phyloP scores from a whole-genome alignment of 2,113 vertebrate genomes.

The Muscicapa adusta region DNA sequence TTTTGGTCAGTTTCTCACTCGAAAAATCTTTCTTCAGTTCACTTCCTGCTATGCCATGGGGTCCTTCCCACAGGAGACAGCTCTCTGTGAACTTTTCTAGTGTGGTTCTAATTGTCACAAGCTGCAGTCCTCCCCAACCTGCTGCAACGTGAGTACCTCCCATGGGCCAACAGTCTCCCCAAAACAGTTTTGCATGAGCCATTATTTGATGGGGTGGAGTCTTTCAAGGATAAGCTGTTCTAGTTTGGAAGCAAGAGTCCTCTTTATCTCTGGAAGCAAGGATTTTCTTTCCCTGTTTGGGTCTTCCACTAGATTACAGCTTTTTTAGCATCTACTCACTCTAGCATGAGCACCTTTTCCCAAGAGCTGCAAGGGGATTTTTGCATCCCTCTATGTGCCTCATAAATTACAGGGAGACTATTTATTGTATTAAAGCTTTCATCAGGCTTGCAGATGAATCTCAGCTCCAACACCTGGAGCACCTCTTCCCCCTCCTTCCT shows the following conservation, averaged over 20 bases:
- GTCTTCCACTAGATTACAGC: not conserved
- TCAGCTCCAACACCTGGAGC: not conserved
- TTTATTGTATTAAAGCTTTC: not conserved
- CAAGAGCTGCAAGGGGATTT: rapidly evolving
- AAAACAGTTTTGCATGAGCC: not conserved
- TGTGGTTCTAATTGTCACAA: rapidly evolving
- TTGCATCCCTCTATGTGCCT: not conserved
- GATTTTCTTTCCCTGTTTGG: too few relatives aligned
- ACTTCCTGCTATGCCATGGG: rapidly evolving
- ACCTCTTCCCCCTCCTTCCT: not conserved
- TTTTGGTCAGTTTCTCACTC: not conserved
- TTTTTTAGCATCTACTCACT: rapidly evolving
- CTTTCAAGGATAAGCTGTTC: not conserved
- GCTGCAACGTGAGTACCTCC: not conserved
- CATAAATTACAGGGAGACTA: not conserved
- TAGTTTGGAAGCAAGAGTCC: not conserved
- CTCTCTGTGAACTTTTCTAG: not conserved
- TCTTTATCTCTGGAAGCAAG: not conserved
- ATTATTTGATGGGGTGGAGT: not conserved
- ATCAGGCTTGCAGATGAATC: not conserved
- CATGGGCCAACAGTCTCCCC: too few relatives aligned
- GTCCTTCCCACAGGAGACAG: not conserved
- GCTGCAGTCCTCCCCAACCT: rapidly evolving
- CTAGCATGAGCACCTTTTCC: not conserved
- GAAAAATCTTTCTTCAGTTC: not conserved